Percentiles rank a stretch among this genome's conserved stretches.
These are phyloP conservation scores for Bagarius yarrelli DNA, from an alignment of 2,113 vertebrate genomes.

Conservation along the genomic window DNA sequence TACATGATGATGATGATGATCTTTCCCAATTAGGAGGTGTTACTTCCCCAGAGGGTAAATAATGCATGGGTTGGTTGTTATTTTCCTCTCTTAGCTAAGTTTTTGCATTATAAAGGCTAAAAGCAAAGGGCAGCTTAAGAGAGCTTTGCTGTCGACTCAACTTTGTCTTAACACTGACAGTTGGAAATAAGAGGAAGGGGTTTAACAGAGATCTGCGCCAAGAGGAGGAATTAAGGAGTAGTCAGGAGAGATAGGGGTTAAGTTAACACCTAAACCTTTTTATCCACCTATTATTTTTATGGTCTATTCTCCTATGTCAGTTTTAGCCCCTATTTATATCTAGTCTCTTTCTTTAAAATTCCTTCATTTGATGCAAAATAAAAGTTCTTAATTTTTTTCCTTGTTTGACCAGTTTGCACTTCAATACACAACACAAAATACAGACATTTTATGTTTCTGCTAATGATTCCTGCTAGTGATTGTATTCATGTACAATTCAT, in stretches of 20 bases:
- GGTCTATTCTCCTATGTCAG: not conserved
- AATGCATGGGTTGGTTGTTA: not conserved
- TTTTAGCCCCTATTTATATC: not conserved
- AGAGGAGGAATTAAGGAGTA: not conserved
- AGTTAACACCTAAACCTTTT: not conserved
- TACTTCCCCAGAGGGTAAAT: constrained; percentile 36
- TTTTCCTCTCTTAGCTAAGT: not conserved
- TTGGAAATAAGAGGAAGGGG: too few relatives aligned
- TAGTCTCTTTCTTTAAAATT: too few relatives aligned
- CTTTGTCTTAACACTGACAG: not conserved
- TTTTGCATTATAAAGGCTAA: not conserved
- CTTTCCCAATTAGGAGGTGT: constrained; percentile 68
- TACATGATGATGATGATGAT: constrained; percentile 61
- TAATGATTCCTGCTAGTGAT: too few relatives aligned
- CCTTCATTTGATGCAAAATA: too few relatives aligned
- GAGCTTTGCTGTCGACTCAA: not conserved
- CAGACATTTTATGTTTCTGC: too few relatives aligned
- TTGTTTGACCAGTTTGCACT: too few relatives aligned
- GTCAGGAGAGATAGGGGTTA: not conserved
- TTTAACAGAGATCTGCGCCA: not conserved
- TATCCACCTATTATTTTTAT: not conserved
- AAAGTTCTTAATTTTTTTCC: too few relatives aligned
- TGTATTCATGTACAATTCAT: too few relatives aligned
- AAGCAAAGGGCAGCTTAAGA: not conserved
- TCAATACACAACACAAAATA: too few relatives aligned